Percentiles rank a stretch among this genome's conserved stretches.
Evolutionary conservation across 2,113 vertebrate genomes (phyloP).

Genomic region (Irena cyanogastra): DNA sequence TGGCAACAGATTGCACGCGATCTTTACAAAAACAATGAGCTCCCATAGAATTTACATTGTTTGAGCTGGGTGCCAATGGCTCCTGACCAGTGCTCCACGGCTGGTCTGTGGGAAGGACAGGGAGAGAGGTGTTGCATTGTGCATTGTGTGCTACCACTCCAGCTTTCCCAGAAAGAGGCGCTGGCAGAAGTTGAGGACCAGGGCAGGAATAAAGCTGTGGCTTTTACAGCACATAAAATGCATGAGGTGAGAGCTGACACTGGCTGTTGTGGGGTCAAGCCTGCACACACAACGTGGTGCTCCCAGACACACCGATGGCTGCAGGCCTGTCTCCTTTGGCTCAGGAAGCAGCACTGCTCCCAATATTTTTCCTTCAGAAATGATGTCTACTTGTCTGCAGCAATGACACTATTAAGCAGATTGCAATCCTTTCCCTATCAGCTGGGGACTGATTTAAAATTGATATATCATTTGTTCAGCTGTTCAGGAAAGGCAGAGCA

Average conservation of each 20-base stretch:
- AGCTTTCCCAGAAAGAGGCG: neutral
- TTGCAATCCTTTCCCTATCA: neutral
- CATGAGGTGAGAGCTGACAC: neutral
- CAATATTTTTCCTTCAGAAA: neutral
- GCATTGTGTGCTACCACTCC: conserved; percentile 33
- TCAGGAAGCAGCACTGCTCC: neutral
- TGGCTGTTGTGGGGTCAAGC: neutral
- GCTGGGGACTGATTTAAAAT: neutral
- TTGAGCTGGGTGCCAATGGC: neutral
- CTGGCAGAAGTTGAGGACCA: neutral
- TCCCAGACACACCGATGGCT: accelerated
- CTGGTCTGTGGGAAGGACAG: conserved; percentile 28
- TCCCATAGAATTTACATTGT: conserved; percentile 50
- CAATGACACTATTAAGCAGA: neutral
- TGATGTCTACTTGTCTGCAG: neutral
- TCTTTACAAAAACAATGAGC: conserved; percentile 63
- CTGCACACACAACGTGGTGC: accelerated
- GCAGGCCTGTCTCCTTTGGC: neutral
- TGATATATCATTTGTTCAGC: neutral
- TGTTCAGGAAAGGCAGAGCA: neutral
- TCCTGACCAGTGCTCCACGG: neutral
- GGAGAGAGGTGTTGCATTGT: neutral
- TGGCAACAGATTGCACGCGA: conserved; percentile 30
- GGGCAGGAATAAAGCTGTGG: neutral
- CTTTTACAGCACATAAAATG: neutral